A percentile compares a stretch with the other conserved stretches of the same genome.
Conservation (phyloP, 2,888 invertebrate species). For the Pristionchus mayeri region DNA sequence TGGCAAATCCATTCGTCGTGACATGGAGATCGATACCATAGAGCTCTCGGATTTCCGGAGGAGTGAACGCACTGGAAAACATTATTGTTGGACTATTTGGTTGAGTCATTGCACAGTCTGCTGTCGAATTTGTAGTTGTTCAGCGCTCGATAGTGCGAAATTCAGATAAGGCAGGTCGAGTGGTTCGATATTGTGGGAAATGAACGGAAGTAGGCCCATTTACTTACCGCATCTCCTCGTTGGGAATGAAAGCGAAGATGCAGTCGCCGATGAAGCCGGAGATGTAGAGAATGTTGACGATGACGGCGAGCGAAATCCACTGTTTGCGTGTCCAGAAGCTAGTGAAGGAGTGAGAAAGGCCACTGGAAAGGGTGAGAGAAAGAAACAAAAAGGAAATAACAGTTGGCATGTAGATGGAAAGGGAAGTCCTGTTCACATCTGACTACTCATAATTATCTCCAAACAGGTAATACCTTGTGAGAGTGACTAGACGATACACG, state of each 20-base stretch:
- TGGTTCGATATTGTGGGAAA: too few relatives aligned
- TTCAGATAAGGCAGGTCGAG: too few relatives aligned
- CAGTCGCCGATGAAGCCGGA: not conserved
- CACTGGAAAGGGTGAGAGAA: too few relatives aligned
- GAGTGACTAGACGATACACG: not conserved
- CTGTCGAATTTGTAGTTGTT: too few relatives aligned
- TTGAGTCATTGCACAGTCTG: too few relatives aligned
- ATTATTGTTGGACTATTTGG: not conserved
- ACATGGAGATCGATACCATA: not conserved
- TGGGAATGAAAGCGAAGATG: not conserved
- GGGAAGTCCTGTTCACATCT: too few relatives aligned
- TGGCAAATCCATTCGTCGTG: not conserved
- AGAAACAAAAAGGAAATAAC: not conserved
- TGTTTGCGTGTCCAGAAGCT: not conserved
- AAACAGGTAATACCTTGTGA: not conserved
- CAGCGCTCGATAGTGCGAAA: too few relatives aligned
- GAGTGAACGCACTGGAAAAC: not conserved
- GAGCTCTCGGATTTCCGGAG: not conserved
- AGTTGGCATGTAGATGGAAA: not conserved
- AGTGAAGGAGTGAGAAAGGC: not conserved
- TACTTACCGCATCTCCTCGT: not conserved
- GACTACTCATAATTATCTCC: too few relatives aligned
- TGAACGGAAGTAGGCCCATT: too few relatives aligned
- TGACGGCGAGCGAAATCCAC: not conserved
- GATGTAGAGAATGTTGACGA: not conserved